phyloP scores from a whole-genome alignment of 2,888 invertebrate species.

The Drosophila dives region DNA sequence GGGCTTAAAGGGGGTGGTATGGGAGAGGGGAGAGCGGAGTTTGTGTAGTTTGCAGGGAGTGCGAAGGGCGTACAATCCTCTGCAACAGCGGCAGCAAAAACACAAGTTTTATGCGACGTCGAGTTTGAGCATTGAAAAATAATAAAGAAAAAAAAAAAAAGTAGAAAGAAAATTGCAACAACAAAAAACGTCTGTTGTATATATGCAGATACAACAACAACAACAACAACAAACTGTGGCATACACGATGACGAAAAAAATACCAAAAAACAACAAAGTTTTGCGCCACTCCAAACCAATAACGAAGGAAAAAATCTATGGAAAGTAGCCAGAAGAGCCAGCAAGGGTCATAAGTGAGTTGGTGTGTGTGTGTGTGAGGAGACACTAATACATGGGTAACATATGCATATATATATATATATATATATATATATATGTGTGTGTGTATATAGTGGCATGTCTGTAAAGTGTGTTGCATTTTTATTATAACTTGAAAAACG shows the following conservation, averaged over 20 bases:
- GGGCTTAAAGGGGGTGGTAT: not conserved
- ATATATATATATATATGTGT: constrained; percentile 29
- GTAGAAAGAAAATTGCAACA: constrained; percentile 53
- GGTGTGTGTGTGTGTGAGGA: constrained; percentile 33
- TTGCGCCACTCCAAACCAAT: constrained; percentile 77
- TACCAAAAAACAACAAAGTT: constrained; percentile 44
- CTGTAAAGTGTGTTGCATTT: constrained; percentile 83
- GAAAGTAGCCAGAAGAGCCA: constrained; percentile 74
- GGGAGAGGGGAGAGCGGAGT: too few species aligned
- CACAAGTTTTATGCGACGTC: constrained; percentile 79
- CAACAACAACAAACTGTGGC: constrained; percentile 26
- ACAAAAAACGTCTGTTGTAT: constrained; percentile 59
- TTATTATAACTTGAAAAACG: constrained; percentile 84
- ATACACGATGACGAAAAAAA: constrained; percentile 37
- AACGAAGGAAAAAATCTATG: constrained; percentile 83
- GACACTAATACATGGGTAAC: constrained; percentile 21
- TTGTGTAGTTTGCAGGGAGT: not conserved
- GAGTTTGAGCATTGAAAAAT: constrained; percentile 78
- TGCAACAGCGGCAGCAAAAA: constrained; percentile 56
- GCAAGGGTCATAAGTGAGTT: constrained; percentile 55
- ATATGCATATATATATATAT: constrained; percentile 34
- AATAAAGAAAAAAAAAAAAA: constrained; percentile 64
- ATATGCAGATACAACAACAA: constrained; percentile 35
- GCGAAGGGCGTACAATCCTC: constrained; percentile 29
- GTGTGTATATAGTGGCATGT: constrained; percentile 60